Base-by-base conservation (phyloP, 2,888 invertebrate genomes). In the Campopleginae sp. region DNA sequence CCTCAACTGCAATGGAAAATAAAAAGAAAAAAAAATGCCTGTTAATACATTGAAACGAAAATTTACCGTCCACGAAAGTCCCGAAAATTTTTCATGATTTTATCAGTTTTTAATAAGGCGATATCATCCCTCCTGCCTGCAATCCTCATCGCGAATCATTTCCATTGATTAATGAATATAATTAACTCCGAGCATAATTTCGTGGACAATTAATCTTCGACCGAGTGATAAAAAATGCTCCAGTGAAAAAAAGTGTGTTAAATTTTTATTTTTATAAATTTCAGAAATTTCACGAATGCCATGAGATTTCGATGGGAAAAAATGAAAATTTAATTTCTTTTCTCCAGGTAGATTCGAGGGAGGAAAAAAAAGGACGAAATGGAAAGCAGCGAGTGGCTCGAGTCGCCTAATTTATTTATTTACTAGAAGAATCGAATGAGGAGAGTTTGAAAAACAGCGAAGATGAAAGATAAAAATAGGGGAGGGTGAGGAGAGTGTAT, bases 1-100 rank as follows among this genome's bases (percentile, higher is more conserved):
- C 71, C 79, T n/a, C 54, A 27, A 23, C 71, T 76, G 46, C 46
- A 1, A 80, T 66, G 46, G 42, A 66, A 58, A 70, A 78, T 23
- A 14, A 66, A 78, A 48, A 75, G 51, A 70, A 44, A 31, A 19
- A 65, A 10, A 44, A 23, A 65, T 6, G n/a, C 1, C 7, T 4
- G 6, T 61, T 75, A 33, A 75, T 75, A 63, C 54, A 14, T 38
- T 42, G 1, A 58, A 58, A 72, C 23, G 42, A 7, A 58, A 23
- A 48, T 70, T 48, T n/a, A 48, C 17, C 27, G 6, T 7, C 8
- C 17, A n/a, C n/a, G 27, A 46, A 17, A 14, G 31, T n/a, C 44
- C 19, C 10, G 14, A 12, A 44, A 51, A 51, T 51, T 51, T 19
- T 19, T 51, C 19, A 2, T 19, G 7, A 19, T 7, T 51, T 19